Conservation (phyloP, 2,797 vertebrate genomes). For the Microctenopoma lineatum region DNA sequence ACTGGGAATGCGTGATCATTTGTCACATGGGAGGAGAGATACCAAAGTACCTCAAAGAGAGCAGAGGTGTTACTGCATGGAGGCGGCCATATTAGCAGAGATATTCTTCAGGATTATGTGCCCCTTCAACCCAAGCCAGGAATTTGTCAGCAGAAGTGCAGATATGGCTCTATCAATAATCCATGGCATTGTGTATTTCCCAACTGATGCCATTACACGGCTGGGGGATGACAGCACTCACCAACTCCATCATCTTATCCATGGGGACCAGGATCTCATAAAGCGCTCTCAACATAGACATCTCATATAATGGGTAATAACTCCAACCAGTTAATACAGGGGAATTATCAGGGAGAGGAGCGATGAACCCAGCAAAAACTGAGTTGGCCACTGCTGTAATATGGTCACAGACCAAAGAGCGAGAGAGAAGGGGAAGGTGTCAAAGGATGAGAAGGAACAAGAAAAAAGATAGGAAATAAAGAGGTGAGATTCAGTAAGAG, state of each 20-base stretch:
- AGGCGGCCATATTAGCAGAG: slow-evolving; percentile 83
- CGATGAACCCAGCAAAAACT: slow-evolving; percentile 80
- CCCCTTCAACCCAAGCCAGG: slow-evolving; percentile 86
- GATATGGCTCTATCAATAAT: slow-evolving; percentile 95
- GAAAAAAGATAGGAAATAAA: slow-evolving; percentile 33
- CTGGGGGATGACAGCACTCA: slow-evolving; percentile 89
- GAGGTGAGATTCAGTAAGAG: slow-evolving; percentile 42
- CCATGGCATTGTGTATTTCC: slow-evolving; percentile 93
- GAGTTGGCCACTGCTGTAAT: slow-evolving; percentile 52
- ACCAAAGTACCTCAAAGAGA: slow-evolving; percentile 70
- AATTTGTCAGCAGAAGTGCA: slow-evolving; percentile 92
- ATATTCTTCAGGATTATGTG: slow-evolving; percentile 90
- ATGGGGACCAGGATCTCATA: slow-evolving; percentile 94
- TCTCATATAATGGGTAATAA: slow-evolving; percentile 93
- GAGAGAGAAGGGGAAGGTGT: slow-evolving; percentile 17
- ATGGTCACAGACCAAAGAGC: slow-evolving; percentile 38
- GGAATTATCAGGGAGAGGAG: slow-evolving; percentile 85
- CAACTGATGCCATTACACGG: slow-evolving; percentile 89
- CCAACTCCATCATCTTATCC: slow-evolving; percentile 92
- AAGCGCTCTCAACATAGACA: slow-evolving; percentile 92
- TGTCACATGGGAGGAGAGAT: slow-evolving; percentile 73
- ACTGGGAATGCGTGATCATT: slow-evolving; percentile 69
- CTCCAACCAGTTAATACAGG: slow-evolving; percentile 87
- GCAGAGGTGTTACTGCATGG: slow-evolving; percentile 66
- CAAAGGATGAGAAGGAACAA: slow-evolving; percentile 28